A percentile compares a stretch with the other conserved stretches of the same genome.
These are phyloP conservation scores for Nothura maculosa DNA, from an alignment of 2,797 vertebrate genomes.

Conservation along the genomic window DNA sequence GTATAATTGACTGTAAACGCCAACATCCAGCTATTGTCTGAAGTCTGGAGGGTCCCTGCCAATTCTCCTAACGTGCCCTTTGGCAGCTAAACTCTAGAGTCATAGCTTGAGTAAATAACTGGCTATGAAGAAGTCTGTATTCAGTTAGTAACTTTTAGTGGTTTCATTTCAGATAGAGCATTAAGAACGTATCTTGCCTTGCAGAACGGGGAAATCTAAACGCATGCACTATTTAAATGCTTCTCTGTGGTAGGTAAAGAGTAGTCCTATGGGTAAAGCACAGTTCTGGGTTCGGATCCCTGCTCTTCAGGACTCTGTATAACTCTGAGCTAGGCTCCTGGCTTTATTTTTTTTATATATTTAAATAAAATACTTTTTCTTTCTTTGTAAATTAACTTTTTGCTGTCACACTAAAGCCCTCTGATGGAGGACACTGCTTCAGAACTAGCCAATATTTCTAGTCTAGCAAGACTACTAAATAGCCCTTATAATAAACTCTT, in stretches of 20 bases:
- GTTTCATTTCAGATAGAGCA: background rate
- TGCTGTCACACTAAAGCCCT: background rate
- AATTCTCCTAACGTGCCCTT: constrained; percentile 43
- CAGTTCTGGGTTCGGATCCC: background rate
- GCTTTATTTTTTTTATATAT: background rate
- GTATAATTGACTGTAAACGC: constrained; percentile 41
- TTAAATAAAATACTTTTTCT: background rate
- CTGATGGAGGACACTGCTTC: background rate
- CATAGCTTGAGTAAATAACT: constrained; percentile 27
- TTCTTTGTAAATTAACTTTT: background rate
- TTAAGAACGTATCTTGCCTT: constrained; percentile 48
- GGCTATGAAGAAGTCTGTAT: constrained; percentile 15
- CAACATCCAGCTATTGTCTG: constrained; percentile 27
- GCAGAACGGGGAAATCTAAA: constrained; percentile 44
- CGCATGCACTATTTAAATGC: constrained; percentile 3
- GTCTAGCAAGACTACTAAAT: background rate
- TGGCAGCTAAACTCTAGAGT: constrained; percentile 34
- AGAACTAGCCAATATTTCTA: background rate
- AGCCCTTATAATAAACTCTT: background rate
- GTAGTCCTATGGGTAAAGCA: background rate
- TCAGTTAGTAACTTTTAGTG: constrained; percentile 8
- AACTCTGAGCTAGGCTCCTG: background rate
- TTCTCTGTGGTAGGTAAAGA: background rate
- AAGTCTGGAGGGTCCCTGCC: background rate
- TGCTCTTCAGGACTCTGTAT: background rate